These are phyloP conservation scores for Delia radicum DNA, from an alignment of 1,140 invertebrate species.

Conservation along the genomic window DNA sequence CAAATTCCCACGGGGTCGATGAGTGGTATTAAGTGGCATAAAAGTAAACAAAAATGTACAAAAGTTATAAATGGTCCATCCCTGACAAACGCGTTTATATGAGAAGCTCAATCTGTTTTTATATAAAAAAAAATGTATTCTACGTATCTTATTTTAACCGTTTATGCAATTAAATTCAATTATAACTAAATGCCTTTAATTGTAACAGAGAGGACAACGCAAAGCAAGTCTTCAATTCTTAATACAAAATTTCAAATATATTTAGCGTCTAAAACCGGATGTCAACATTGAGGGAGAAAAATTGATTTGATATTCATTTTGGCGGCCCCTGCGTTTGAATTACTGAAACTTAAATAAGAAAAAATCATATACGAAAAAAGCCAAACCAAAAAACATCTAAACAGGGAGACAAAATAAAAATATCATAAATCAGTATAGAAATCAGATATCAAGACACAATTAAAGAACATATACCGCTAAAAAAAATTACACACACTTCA, in stretches of 20 bases:
- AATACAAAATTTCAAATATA: background rate
- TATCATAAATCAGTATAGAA: background rate
- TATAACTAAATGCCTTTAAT: background rate
- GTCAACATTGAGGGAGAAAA: background rate
- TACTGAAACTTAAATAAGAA: background rate
- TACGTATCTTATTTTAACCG: too few relatives aligned
- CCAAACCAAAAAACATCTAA: background rate
- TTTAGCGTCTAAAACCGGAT: background rate
- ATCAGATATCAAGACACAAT: constrained; percentile 1
- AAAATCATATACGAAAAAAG: background rate
- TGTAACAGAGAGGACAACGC: background rate
- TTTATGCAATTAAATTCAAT: background rate
- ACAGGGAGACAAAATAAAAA: background rate
- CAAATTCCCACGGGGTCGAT: too few relatives aligned
- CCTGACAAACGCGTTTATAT: too few relatives aligned
- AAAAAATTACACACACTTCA: background rate
- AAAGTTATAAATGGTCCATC: too few relatives aligned
- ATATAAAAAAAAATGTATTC: too few relatives aligned
- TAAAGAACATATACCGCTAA: background rate
- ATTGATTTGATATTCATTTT: background rate
- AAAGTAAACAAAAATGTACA: too few relatives aligned
- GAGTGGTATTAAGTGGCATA: too few relatives aligned
- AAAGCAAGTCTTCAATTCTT: background rate
- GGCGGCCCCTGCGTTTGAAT: background rate
- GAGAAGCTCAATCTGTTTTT: too few relatives aligned